A percentile compares a stretch with the other conserved stretches of the same genome.
These are phyloP conservation scores for Temnothorax rugatulus DNA, from an alignment of 2,888 invertebrate genomes.

Conservation along the genomic window DNA sequence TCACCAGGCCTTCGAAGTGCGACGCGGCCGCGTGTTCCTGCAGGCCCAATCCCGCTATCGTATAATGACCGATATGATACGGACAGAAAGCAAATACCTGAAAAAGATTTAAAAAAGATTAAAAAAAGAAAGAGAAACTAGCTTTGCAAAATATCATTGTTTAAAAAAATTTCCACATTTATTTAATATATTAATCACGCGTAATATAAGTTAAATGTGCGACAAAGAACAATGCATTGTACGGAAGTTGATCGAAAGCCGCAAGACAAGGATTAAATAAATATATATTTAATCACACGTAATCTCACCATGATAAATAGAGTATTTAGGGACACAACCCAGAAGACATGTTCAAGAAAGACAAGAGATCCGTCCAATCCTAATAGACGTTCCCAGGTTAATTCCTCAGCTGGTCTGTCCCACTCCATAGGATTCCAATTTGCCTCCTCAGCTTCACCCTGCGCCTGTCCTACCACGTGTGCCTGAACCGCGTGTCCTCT, in stretches of 20 bases:
- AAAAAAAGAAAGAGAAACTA: background rate
- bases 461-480: conserved; percentile 86
- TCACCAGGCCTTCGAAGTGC: conserved; percentile 97
- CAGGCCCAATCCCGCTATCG: conserved; percentile 91
- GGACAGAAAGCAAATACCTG: conserved; percentile 98
- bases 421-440: conserved; percentile 99
- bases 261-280: too few relatives aligned
- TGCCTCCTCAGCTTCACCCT: conserved; percentile 91
- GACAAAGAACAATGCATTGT: too few relatives aligned
- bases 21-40: conserved; percentile 90
- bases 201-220: background rate
- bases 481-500: conserved; percentile 66
- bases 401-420: conserved; percentile 98
- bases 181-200: background rate
- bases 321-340: conserved; percentile 99
- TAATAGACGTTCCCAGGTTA: conserved; percentile 98
- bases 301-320: conserved; percentile 92
- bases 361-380: conserved; percentile 98
- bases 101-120: background rate
- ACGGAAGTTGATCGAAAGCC: too few relatives aligned
- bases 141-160: background rate
- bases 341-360: conserved; percentile 99
- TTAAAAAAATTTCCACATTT: background rate
- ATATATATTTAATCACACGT: background rate
- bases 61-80: conserved; percentile 96